Evolutionary conservation across 2,797 vertebrate species (phyloP).

Genomic region (Huso huso): DNA sequence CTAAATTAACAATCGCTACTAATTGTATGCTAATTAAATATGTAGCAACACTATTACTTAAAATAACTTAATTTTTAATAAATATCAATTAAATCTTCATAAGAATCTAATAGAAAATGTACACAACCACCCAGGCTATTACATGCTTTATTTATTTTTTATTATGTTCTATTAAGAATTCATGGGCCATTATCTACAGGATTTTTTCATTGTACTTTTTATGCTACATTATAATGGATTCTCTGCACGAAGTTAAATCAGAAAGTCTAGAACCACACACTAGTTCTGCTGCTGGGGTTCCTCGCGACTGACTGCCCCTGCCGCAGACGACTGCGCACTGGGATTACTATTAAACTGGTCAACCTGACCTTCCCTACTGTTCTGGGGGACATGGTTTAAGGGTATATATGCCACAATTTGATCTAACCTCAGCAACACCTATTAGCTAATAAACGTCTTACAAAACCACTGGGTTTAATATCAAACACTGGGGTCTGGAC

Average conservation of each 20-base stretch:
- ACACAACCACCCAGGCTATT: constrained; percentile 1
- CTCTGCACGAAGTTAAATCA: too few species aligned
- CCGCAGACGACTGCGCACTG: too few species aligned
- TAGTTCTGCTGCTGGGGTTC: too few species aligned
- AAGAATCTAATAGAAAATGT: constrained; percentile 13
- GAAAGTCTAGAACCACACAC: too few species aligned
- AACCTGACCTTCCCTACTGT: too few species aligned
- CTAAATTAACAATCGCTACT: constrained; percentile 22
- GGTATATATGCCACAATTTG: not conserved
- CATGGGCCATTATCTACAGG: not conserved
- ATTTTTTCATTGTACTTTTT: too few species aligned
- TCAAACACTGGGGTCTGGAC: not conserved
- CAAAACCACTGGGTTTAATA: constrained; percentile 1
- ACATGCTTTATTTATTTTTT: too few species aligned
- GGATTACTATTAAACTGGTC: too few species aligned
- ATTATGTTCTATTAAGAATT: constrained; percentile 3
- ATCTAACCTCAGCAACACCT: too few species aligned
- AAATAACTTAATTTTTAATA: constrained; percentile 39
- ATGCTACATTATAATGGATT: not conserved
- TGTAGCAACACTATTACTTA: constrained; percentile 34
- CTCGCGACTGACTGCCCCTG: not conserved
- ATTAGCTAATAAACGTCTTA: constrained; percentile 7
- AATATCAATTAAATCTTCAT: constrained; percentile 29
- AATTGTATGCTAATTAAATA: constrained; percentile 52
- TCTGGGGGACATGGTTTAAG: not conserved